phyloP scores from a whole-genome alignment of 2,113 vertebrate species.

The Ploceus nigricollis region DNA sequence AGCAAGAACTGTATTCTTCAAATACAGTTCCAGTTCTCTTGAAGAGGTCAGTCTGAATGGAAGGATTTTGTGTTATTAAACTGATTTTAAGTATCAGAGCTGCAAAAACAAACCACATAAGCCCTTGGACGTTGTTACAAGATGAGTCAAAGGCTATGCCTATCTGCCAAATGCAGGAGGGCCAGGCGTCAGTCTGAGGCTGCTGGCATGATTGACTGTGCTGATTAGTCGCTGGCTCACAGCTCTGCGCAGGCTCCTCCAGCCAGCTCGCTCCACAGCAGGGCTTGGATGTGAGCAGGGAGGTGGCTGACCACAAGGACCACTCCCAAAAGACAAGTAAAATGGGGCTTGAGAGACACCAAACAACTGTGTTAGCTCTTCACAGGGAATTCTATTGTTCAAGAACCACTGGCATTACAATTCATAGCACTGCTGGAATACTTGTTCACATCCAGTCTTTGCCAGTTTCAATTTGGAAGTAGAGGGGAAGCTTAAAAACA shows the following conservation, averaged over 20 bases:
- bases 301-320: background rate
- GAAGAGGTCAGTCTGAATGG: background rate
- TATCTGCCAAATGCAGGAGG: background rate
- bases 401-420: background rate
- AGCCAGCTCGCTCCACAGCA: background rate
- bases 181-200: background rate
- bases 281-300: fast-evolving
- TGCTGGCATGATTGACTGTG: fast-evolving
- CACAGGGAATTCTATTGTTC: background rate
- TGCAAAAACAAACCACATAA: background rate
- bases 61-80: background rate
- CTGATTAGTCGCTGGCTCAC: background rate
- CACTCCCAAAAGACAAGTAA: background rate
- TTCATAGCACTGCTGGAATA: background rate
- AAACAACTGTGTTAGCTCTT: background rate
- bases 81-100: background rate
- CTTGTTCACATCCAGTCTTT: background rate
- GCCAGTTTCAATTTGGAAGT: background rate
- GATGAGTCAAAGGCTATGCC: background rate
- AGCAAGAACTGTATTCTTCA: background rate
- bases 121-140: background rate
- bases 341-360: background rate
- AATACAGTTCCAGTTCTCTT: background rate
- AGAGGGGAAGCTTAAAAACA: background rate
- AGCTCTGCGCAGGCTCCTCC: background rate